These are phyloP conservation scores for Chelon labrosus DNA, from an alignment of 2,797 vertebrate species.

Conservation along the genomic window DNA sequence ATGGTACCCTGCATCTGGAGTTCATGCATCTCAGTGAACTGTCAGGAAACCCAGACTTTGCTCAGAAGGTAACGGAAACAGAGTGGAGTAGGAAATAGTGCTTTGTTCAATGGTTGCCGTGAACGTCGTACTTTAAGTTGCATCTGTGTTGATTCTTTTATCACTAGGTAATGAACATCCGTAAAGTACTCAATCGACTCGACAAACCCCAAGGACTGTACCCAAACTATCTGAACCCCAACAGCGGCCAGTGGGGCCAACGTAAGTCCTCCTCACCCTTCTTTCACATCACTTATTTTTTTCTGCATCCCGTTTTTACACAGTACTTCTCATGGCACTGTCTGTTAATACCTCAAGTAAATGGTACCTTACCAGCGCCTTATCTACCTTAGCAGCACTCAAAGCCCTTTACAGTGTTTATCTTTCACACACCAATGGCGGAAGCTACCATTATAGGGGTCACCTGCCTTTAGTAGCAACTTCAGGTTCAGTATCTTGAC, in stretches of 20 bases:
- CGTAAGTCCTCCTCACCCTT: slow-evolving; percentile 87
- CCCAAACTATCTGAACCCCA: slow-evolving; percentile 98
- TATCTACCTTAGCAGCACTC: too few relatives aligned
- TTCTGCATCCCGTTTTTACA: too few relatives aligned
- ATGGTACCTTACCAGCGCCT: too few relatives aligned
- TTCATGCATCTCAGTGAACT: slow-evolving; percentile 96
- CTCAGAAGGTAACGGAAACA: slow-evolving; percentile 90
- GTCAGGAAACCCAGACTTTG: slow-evolving; percentile 94
- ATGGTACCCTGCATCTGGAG: slow-evolving; percentile 97
- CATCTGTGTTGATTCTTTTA: not conserved
- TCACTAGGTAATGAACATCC: slow-evolving; percentile 95
- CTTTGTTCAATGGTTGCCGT: not conserved
- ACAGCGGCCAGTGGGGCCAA: slow-evolving; percentile 98
- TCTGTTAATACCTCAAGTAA: too few relatives aligned
- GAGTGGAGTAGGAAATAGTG: not conserved
- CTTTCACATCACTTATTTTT: not conserved
- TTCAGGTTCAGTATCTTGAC: too few relatives aligned
- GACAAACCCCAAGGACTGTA: slow-evolving; percentile 98
- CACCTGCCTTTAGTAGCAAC: too few relatives aligned
- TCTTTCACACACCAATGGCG: too few relatives aligned
- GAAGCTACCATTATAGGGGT: too few relatives aligned
- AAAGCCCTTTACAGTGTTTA: too few relatives aligned
- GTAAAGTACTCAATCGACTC: slow-evolving; percentile 93
- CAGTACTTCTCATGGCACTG: too few relatives aligned
- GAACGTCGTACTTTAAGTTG: not conserved